Base-by-base conservation (phyloP, 2,113 vertebrate species). In the Lycocorax pyrrhopterus region DNA sequence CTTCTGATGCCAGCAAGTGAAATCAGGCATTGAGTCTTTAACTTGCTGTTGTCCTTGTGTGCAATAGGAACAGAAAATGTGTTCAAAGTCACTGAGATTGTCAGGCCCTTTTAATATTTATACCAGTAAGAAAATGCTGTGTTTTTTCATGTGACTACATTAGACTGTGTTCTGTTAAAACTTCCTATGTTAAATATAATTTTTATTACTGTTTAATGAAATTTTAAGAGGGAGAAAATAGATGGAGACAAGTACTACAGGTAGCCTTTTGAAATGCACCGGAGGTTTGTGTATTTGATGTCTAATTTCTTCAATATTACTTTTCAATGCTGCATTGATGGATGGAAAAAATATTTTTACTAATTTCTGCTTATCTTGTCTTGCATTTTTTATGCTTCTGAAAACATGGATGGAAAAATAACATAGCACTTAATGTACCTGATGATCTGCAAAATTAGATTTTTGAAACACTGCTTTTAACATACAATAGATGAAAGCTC, bases 351-450 rank as follows among this genome's bases (percentile, higher is more conserved):
- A 56, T 59, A 53, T 23, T 86, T 90, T 94, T 85, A 84, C 47
- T 93, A 76, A 80, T 91, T 88, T 80, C 43, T 92, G 37, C 37
- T 94, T 92, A 63, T 81, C 49, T 92, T 58, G 16, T 87, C 59
- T 77, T 81, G 75, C 30, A 51, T 77, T 84, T 91, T 76, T 86
- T 64, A 52, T 74, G 64, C 75, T 94, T 95, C 78, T 96, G 66
- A 95, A 96, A 94, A 76, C 37, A 32, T 17, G 53, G 74, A 66
- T 93, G 53, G 52, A 84, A 92, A 84, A 91, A 76, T 78, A 91
- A 81, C 37, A 30, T 80, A 84, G 55, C 59, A 37, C 6, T 30
- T 79, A 49, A 37, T 78, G 47, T 86, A 49, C 90, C 76, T 84
- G 63, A 66, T 93, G 37, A 69, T 78, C 41, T 93, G 75, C 55